phyloP scores from a whole-genome alignment of 2,888 invertebrate genomes.

The Cantharis flavilabris region DNA sequence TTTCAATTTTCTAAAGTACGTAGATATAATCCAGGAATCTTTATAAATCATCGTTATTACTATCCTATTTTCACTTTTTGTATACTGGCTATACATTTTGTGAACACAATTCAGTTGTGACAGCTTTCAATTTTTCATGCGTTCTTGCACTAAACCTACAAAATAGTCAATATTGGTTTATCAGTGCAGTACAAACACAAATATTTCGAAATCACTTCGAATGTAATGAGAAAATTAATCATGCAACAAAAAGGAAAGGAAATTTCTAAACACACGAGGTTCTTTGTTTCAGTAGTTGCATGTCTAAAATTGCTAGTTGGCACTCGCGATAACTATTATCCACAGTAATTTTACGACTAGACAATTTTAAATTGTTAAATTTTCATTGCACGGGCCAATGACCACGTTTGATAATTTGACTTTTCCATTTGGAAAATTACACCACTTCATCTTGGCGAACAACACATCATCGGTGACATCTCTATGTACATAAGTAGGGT shows the following conservation, averaged over 20 bases:
- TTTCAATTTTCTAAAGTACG: conserved; percentile 23
- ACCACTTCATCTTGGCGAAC: conserved; percentile 2
- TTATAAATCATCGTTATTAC: conserved; percentile 24
- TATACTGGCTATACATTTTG: conserved; percentile 19
- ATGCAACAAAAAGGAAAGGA: background rate
- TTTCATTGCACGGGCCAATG: conserved; percentile 21
- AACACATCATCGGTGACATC: conserved; percentile 3
- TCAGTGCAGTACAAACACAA: conserved; percentile 3
- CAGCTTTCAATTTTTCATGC: conserved; percentile 24
- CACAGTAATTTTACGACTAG: conserved; percentile 1
- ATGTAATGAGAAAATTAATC: background rate
- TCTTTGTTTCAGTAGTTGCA: conserved; percentile 26
- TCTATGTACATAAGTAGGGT: background rate
- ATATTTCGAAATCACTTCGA: background rate
- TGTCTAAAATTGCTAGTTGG: conserved; percentile 18
- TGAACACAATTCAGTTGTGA: conserved; percentile 22
- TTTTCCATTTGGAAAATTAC: conserved; percentile 25
- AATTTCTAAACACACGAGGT: background rate
- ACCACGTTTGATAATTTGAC: conserved; percentile 11
- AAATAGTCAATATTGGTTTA: conserved; percentile 24
- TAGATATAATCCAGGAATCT: conserved; percentile 20
- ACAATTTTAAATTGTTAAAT: conserved; percentile 13
- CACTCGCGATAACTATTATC: background rate
- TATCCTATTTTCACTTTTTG: conserved; percentile 19
- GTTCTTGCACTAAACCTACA: conserved; percentile 18